Percentiles rank a stretch among this genome's conserved stretches.
Evolutionary conservation across 2,113 vertebrate genomes (phyloP).

Genomic region (Chaetura pelagica): DNA sequence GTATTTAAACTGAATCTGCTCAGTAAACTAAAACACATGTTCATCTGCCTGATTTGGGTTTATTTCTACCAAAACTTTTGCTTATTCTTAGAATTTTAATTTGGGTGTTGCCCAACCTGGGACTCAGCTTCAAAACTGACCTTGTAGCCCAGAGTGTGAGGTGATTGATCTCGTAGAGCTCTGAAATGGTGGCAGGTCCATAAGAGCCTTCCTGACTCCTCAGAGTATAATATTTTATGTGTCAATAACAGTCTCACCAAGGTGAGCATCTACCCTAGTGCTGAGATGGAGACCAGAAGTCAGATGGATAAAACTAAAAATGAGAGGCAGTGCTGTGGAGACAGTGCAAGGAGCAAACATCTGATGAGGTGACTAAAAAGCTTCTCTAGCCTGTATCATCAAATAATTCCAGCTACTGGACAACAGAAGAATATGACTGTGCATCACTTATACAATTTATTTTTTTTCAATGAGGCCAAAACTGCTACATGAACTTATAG

Average conservation of each 20-base stretch:
- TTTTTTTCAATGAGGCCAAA: background rate
- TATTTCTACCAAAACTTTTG: fast-evolving
- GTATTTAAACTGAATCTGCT: background rate
- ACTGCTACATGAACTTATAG: background rate
- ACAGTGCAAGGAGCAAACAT: background rate
- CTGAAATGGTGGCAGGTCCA: background rate
- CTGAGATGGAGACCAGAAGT: background rate
- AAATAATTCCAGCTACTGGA: background rate
- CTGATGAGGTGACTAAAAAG: fast-evolving
- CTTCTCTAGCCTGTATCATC: background rate
- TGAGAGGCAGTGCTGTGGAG: background rate
- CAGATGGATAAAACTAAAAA: background rate
- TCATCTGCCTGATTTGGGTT: background rate
- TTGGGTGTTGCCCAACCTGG: fast-evolving
- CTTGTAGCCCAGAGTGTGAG: too few species aligned
- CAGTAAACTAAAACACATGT: background rate
- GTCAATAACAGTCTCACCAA: background rate
- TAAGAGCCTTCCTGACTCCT: background rate
- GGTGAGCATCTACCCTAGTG: background rate
- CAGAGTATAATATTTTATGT: fast-evolving
- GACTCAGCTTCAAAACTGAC: background rate
- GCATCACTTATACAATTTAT: background rate
- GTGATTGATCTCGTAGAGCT: background rate
- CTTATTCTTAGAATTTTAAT: background rate
- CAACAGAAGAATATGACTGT: background rate